Evolutionary conservation across 2,113 vertebrate species (phyloP).

Genomic region (Panthera tigris): DNA sequence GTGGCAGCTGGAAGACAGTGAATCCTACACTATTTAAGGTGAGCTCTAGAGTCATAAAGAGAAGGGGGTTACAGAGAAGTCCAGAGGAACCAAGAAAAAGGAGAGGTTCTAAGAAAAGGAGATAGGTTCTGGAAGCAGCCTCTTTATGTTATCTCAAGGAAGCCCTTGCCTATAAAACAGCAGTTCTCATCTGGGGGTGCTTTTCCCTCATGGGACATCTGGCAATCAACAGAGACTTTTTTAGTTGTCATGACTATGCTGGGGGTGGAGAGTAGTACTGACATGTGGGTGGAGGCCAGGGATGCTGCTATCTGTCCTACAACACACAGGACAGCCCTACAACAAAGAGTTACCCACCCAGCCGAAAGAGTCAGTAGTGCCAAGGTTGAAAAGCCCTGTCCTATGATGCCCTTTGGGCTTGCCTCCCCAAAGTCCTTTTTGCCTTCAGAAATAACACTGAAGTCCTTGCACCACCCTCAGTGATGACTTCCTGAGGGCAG

Average conservation of each 20-base stretch:
- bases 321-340: not conserved
- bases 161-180: not conserved
- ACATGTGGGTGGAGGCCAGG: not conserved
- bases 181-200: accelerated
- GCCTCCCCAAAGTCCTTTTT: not conserved
- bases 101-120: not conserved
- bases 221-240: not conserved
- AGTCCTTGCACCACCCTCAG: accelerated
- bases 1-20: not conserved
- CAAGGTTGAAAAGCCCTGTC: not conserved
- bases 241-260: not conserved
- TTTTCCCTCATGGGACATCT: not conserved
- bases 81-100: not conserved
- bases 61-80: not conserved
- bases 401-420: not conserved
- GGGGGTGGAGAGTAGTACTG: not conserved
- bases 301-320: not conserved
- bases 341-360: not conserved
- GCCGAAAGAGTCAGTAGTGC: not conserved
- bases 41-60: not conserved
- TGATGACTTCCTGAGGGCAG: not conserved
- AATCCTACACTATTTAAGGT: not conserved
- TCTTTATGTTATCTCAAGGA: not conserved
- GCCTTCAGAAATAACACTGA: not conserved
- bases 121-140: not conserved